Evolutionary conservation across 2,797 vertebrate species (phyloP), one percentile per base, ranked within the genome.

Genomic region (Micrastur ruficollis): DNA sequence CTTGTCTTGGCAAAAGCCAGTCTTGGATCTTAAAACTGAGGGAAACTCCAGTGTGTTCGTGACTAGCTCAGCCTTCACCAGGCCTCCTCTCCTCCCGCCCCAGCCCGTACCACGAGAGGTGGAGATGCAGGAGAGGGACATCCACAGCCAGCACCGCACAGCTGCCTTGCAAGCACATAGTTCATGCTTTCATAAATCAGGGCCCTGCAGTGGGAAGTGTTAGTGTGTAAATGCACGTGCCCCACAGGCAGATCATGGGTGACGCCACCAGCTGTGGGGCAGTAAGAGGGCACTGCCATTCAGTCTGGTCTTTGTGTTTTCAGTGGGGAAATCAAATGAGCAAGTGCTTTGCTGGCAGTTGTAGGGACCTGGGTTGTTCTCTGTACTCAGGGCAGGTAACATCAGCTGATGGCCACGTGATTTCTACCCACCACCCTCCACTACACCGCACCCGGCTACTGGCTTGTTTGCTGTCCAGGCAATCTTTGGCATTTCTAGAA

Each of bases 1-100:
- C 71, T 93, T 58, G 66, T 89, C 95, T 97, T 97, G 97, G 96
- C 95, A 96, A 92, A 70, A 81, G 38, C 20, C 65, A 49, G 58
- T 55, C 78, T 76, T 70, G 73, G 47, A 83, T 95, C 74, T 83
- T 65, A 78, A 96, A 91, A 34, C 32, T 78, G 71, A 92, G 84
- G 34, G 26, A 67, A 93, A 81, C 44, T 76, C 53, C 50, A 36
- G 81, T 5, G 9, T 61, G 61, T 92, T 95, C 4, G 12, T 89
- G 81, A 90, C 81, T 95, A 40, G 62, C 81, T 86, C 65, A 72
- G 74, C 73, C 75, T 86, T 76, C 50, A 68, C 40, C 42, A 56
- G 50, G 20, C 59, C 52, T 88, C 74, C 23, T 84, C 44, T 91
- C 40, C 34, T 87, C 49, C n/a, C 0, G 0, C 46, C 49, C 52